These are phyloP conservation scores for Eulemur coronatus DNA, from an alignment of 2,797 vertebrate genomes.

Conservation along the genomic window DNA sequence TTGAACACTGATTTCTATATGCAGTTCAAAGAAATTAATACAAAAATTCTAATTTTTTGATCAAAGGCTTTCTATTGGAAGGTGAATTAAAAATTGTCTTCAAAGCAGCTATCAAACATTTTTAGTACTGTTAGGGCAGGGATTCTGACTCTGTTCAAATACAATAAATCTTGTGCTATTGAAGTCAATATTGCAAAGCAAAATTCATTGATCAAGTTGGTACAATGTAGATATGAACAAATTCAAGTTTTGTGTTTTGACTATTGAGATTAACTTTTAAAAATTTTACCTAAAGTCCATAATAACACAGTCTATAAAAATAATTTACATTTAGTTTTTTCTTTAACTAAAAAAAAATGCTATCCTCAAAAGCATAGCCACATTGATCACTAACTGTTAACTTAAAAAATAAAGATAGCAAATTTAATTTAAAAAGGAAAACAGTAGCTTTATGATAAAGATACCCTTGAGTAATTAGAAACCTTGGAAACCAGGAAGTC, in stretches of 20 bases:
- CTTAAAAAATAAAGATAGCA: slow-evolving; percentile 69
- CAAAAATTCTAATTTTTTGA: not conserved
- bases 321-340: slow-evolving; percentile 6
- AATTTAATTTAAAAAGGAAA: slow-evolving; percentile 74
- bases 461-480: slow-evolving; percentile 75
- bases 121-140: not conserved
- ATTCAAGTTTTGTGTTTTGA: not conserved
- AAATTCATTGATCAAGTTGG: not conserved
- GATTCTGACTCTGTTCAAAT: not conserved
- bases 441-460: slow-evolving; percentile 73
- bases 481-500: slow-evolving; percentile 70
- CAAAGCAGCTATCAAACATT: not conserved
- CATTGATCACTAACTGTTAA: slow-evolving; percentile 41
- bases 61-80: not conserved
- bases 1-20: not conserved
- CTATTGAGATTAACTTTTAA: not conserved
- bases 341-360: not conserved
- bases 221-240: not conserved
- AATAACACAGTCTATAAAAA: not conserved
- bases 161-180: not conserved
- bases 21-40: slow-evolving; percentile 45
- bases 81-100: slow-evolving; percentile 36
- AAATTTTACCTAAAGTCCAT: not conserved
- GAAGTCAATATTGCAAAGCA: not conserved
- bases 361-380: not conserved